Evolutionary conservation across 2,888 invertebrate genomes (phyloP).

Genomic region (Cephus pygmeus): DNA sequence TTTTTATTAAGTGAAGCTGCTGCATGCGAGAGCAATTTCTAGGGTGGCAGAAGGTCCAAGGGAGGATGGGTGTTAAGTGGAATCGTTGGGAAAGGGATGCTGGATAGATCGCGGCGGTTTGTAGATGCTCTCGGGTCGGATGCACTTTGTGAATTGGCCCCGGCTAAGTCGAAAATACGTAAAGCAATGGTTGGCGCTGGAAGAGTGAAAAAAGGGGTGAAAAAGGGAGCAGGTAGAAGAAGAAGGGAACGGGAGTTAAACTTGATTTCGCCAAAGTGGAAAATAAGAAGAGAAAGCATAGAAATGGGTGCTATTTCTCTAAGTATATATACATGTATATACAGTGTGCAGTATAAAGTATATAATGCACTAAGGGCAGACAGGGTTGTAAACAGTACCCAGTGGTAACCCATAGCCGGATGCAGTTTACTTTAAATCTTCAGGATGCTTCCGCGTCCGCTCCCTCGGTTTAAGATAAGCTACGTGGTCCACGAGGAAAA

Average conservation of each 20-base stretch:
- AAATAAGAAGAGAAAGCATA: slow-evolving; percentile 24
- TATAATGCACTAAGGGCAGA: slow-evolving; percentile 4
- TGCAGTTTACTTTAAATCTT: slow-evolving; percentile 55
- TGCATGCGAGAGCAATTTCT: not conserved
- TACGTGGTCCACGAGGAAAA: slow-evolving; percentile 50
- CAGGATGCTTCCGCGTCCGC: slow-evolving; percentile 47
- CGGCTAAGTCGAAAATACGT: not conserved
- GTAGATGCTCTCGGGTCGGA: not conserved
- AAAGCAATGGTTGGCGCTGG: not conserved
- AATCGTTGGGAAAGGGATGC: not conserved
- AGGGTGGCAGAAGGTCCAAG: not conserved
- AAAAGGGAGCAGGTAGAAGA: not conserved
- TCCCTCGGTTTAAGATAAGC: slow-evolving; percentile 53
- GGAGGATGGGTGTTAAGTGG: not conserved
- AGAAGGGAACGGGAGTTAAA: slow-evolving; percentile 17
- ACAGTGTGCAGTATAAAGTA: slow-evolving; percentile 3
- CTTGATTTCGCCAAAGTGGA: slow-evolving; percentile 33
- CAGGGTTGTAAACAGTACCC: slow-evolving; percentile 18
- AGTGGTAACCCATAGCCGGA: slow-evolving; percentile 34
- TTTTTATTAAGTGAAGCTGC: not conserved
- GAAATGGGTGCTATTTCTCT: slow-evolving; percentile 19
- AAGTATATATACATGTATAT: slow-evolving; percentile 11
- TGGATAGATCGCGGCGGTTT: not conserved
- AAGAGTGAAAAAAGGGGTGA: not conserved
- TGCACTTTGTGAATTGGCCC: not conserved